A percentile compares a stretch with the other conserved stretches of the same genome.
These are phyloP conservation scores for Omphaloscelis lunosa DNA, from an alignment of 2,888 invertebrate genomes.

Conservation along the genomic window DNA sequence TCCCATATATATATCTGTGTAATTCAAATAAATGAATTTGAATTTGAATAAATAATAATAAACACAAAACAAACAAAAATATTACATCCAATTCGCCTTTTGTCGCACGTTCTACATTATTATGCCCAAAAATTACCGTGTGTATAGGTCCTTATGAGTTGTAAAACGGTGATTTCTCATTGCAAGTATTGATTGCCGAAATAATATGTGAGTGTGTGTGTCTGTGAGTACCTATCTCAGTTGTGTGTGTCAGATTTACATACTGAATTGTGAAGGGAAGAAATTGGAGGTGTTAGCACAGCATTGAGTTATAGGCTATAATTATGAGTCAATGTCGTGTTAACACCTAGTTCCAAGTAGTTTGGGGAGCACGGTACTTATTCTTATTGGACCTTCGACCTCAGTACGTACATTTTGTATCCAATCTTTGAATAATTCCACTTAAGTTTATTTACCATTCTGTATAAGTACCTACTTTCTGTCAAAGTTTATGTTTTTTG, in stretches of 20 bases:
- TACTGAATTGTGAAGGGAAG: background rate
- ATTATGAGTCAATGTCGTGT: too few relatives aligned
- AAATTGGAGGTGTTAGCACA: background rate
- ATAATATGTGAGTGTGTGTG: conserved; percentile 1
- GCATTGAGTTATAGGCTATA: background rate
- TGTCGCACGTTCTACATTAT: background rate
- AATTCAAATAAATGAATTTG: too few relatives aligned
- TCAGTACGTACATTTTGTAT: too few relatives aligned
- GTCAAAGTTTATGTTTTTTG: too few relatives aligned
- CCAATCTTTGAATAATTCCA: too few relatives aligned
- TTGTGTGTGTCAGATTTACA: conserved; percentile 14
- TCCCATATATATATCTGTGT: too few relatives aligned
- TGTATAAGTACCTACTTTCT: too few relatives aligned
- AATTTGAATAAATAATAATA: background rate
- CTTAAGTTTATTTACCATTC: too few relatives aligned
- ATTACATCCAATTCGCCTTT: background rate
- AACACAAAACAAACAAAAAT: too few relatives aligned
- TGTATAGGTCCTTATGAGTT: conserved; percentile 6
- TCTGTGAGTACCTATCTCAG: background rate
- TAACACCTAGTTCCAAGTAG: too few relatives aligned
- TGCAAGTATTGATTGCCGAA: conserved; percentile 45
- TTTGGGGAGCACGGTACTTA: too few relatives aligned
- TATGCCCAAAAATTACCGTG: conserved; percentile 1
- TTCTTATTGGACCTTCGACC: too few relatives aligned
- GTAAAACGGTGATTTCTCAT: conserved; percentile 31